Evolutionary conservation across 1,140 invertebrate species (phyloP).

Genomic region (Panulirus ornatus): DNA sequence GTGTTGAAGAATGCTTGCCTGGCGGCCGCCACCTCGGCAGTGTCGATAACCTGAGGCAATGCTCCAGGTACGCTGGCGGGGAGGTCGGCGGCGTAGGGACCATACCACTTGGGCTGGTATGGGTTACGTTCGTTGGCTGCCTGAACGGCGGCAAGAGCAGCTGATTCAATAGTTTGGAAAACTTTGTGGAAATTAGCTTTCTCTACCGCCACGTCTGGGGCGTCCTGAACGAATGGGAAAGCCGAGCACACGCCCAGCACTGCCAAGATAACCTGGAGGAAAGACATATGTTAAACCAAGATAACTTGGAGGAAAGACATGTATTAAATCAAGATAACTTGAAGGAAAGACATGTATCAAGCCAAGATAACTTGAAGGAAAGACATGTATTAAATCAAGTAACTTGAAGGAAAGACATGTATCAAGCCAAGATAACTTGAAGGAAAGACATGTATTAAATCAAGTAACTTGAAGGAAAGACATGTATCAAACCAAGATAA

Average conservation of each 20-base stretch:
- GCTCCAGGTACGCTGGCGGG: slow-evolving; percentile 44
- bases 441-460: too few species aligned
- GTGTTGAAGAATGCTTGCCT: slow-evolving; percentile 34
- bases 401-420: too few species aligned
- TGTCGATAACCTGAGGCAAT: slow-evolving; percentile 4
- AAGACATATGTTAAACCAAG: neutral
- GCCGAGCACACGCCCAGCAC: slow-evolving; percentile 66
- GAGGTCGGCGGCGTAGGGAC: slow-evolving; percentile 32
- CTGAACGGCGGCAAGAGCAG: too few species aligned
- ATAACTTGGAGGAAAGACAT: too few species aligned
- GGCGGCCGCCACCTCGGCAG: slow-evolving; percentile 45
- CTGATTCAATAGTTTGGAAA: slow-evolving; percentile 50
- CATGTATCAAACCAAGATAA: too few species aligned
- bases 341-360: too few species aligned
- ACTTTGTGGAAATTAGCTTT: slow-evolving; percentile 57
- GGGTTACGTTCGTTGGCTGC: too few species aligned
- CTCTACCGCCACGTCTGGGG: slow-evolving; percentile 55
- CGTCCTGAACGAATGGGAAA: slow-evolving; percentile 46
- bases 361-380: too few species aligned
- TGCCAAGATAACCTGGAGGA: slow-evolving; percentile 55
- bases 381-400: too few species aligned
- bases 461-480: too few species aligned
- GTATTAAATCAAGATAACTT: too few species aligned
- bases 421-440: too few species aligned
- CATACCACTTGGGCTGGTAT: slow-evolving; percentile 45